Base-by-base conservation (phyloP, 1,140 invertebrate species). In the Ceratosolen fusciceps region DNA sequence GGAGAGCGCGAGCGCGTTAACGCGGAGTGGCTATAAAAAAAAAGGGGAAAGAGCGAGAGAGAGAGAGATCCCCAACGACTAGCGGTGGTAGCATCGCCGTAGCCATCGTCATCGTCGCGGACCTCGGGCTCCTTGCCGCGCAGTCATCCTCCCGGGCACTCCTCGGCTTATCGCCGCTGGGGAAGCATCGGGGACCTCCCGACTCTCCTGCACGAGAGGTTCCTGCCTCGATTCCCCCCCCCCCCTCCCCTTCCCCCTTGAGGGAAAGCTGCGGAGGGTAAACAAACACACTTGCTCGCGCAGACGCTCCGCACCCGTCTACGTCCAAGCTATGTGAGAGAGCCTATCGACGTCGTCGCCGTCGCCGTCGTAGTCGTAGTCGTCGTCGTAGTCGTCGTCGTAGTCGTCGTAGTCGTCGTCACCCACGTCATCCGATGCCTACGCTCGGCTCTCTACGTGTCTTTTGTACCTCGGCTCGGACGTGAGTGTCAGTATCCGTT, bases 201-300 rank as follows among this genome's bases (percentile, higher is more conserved):
- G 49, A 5, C 19, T 12, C 26, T 10, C 19, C 16, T 29, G 2
- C 29, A 34, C n/a, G 2, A 21, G 29, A 5, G 21, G 58, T 2
- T 62, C 21, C n/a, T n/a, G n/a, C n/a, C n/a, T n/a, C n/a, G n/a
- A n/a, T n/a, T n/a, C n/a, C n/a, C n/a, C n/a, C n/a, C n/a, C n/a
- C n/a, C n/a, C n/a, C n/a, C n/a, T n/a, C n/a, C n/a, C n/a, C n/a
- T n/a, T 10, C n/a, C 56, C 7, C 39, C 7, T 26, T 4, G 4
- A 49, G 37, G 58, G 19, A 49, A 71, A 52, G 73, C 37, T n/a
- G 14, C 31, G 7, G 39, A 49, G 73, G 60, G 73, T 75, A 75
- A 75, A 75, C 73, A 75, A 52, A 72, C 58, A 56, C 74, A 76
- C 43, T 75, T 75, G 74, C 60, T 75, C 39, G 21, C 74, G 47